These are phyloP conservation scores for Paralichthys olivaceus DNA, from an alignment of 2,113 vertebrate genomes.

Conservation along the genomic window DNA sequence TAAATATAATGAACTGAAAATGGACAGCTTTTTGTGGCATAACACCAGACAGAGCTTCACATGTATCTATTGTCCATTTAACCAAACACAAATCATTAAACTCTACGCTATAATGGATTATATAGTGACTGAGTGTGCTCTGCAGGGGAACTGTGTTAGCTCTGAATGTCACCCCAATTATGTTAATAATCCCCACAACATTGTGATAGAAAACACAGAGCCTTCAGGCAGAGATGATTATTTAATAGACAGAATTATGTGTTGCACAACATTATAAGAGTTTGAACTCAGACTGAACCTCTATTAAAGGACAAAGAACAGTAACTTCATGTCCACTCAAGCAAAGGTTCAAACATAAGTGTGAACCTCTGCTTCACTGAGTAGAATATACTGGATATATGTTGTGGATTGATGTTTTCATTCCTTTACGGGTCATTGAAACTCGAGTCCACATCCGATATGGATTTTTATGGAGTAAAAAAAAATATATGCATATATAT, in stretches of 20 bases:
- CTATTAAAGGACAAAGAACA: constrained; percentile 4
- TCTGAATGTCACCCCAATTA: constrained; percentile 53
- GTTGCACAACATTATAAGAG: constrained; percentile 3
- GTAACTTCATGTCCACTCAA: constrained; percentile 1
- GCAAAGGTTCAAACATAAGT: not conserved
- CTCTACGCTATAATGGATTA: not conserved
- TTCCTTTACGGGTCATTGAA: too few relatives aligned
- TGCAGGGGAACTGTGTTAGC: constrained; percentile 24
- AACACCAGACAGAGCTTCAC: not conserved
- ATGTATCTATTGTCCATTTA: not conserved
- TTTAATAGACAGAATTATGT: constrained; percentile 19
- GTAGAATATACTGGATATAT: too few relatives aligned
- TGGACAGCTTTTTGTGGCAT: too few relatives aligned
- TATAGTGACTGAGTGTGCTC: not conserved
- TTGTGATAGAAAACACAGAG: constrained; percentile 17
- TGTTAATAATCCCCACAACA: constrained; percentile 41
- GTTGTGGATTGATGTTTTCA: too few relatives aligned
- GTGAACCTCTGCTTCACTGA: too few relatives aligned
- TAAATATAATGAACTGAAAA: too few relatives aligned
- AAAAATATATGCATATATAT: too few relatives aligned
- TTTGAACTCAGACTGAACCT: constrained; percentile 27
- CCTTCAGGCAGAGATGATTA: constrained; percentile 19
- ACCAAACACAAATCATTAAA: constrained; percentile 15
- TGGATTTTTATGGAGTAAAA: too few relatives aligned
- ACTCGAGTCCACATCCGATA: too few relatives aligned